Evolutionary conservation across 2,888 invertebrate genomes (phyloP).

Genomic region (Tetheella fluctuosa): DNA sequence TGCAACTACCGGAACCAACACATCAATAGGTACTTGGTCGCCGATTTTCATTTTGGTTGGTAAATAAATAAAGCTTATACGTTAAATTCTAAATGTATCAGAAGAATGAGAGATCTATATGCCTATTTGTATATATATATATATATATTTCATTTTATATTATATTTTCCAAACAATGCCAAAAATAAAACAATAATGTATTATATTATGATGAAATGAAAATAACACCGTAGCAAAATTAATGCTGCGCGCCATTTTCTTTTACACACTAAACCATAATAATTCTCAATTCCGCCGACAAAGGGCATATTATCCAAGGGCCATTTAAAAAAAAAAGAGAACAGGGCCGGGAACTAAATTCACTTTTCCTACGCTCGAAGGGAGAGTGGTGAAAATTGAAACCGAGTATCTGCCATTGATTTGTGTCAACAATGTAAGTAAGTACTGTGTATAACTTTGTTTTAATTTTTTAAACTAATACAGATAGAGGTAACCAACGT

Average conservation of each 20-base stretch:
- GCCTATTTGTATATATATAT: too few relatives aligned
- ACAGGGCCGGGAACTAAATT: slow-evolving; percentile 33
- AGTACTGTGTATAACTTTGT: too few relatives aligned
- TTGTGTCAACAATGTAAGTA: neutral
- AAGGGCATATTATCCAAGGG: slow-evolving; percentile 54
- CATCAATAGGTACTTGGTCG: too few relatives aligned
- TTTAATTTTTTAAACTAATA: too few relatives aligned
- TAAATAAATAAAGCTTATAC: too few relatives aligned
- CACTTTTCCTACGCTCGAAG: slow-evolving; percentile 35
- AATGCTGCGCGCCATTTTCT: slow-evolving; percentile 40
- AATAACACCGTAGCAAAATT: slow-evolving; percentile 24
- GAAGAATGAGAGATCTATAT: too few relatives aligned
- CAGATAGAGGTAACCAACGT: too few relatives aligned
- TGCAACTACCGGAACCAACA: too few relatives aligned
- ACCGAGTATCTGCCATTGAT: slow-evolving; percentile 11
- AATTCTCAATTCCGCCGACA: slow-evolving; percentile 64
- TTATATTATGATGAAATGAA: slow-evolving; percentile 25
- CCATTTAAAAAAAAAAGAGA: slow-evolving; percentile 49
- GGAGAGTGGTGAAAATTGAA: slow-evolving; percentile 19
- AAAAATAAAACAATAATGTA: slow-evolving; percentile 15
- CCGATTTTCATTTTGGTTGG: too few relatives aligned
- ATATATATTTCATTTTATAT: too few relatives aligned
- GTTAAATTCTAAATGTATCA: too few relatives aligned
- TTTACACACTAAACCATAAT: slow-evolving; percentile 56
- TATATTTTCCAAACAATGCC: slow-evolving; percentile 16